Evolutionary conservation across 1,140 invertebrate species (phyloP).

Genomic region (Magallana ariakensis): DNA sequence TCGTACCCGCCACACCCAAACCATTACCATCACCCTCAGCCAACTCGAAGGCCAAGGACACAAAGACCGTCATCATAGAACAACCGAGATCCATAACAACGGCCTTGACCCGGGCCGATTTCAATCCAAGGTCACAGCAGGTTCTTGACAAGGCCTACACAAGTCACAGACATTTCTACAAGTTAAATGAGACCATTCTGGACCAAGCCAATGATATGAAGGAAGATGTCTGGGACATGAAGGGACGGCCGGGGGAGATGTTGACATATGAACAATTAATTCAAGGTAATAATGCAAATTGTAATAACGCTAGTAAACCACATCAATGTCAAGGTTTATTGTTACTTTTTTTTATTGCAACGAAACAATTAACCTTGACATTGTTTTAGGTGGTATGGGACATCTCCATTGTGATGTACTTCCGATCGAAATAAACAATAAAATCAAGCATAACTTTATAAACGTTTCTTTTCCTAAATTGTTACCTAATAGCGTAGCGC

Average conservation of each 20-base stretch:
- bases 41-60: not conserved
- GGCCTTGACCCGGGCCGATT: slow-evolving; percentile 48
- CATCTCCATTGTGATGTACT: too few species aligned
- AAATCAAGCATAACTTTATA: too few species aligned
- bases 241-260: slow-evolving; percentile 53
- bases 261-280: slow-evolving; percentile 57
- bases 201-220: slow-evolving; percentile 51
- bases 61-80: slow-evolving; percentile 41
- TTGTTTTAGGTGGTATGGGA: too few species aligned
- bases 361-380: too few species aligned
- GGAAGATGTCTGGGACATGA: slow-evolving; percentile 50
- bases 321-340: not conserved
- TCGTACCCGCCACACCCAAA: slow-evolving; percentile 22
- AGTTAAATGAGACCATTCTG: slow-evolving; percentile 42
- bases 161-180: slow-evolving; percentile 44
- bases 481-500: too few species aligned
- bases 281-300: slow-evolving; percentile 47
- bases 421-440: too few species aligned
- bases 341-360: too few species aligned
- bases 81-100: slow-evolving; percentile 52
- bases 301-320: not conserved
- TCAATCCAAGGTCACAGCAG: slow-evolving; percentile 53
- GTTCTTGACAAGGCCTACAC: slow-evolving; percentile 50
- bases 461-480: too few species aligned
- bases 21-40: slow-evolving; percentile 38